A percentile compares a stretch with the other conserved stretches of the same genome.
phyloP scores from a whole-genome alignment of 2,113 vertebrate species.

The Bos javanicus region DNA sequence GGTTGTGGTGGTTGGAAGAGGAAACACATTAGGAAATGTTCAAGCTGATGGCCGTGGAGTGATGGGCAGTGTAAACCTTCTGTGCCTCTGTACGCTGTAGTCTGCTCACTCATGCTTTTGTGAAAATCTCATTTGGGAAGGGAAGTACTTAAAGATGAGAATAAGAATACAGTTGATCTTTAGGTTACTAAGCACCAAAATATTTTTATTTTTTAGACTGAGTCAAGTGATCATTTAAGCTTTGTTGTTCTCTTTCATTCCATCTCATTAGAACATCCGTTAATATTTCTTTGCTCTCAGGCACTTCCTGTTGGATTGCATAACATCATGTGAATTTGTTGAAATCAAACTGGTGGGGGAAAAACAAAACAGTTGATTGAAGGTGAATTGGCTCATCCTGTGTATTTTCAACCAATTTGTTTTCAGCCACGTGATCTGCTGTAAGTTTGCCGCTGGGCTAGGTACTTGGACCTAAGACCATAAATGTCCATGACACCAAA shows the following conservation, averaged over 20 bases:
- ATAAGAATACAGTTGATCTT: not conserved
- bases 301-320: not conserved
- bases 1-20: not conserved
- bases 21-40: not conserved
- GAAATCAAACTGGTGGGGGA: not conserved
- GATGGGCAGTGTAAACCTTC: fast-evolving
- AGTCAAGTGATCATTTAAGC: not conserved
- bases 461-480: not conserved
- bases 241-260: not conserved
- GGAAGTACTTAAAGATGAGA: not conserved
- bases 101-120: not conserved
- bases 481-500: not conserved
- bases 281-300: not conserved
- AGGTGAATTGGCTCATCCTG: not conserved
- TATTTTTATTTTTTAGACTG: not conserved
- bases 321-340: not conserved
- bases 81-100: not conserved
- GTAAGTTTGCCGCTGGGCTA: not conserved
- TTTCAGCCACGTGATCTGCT: not conserved
- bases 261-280: not conserved
- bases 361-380: not conserved
- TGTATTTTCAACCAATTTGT: not conserved
- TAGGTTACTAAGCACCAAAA: not conserved
- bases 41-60: too few species aligned
- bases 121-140: not conserved